Evolutionary conservation across 2,888 invertebrate genomes (phyloP), one percentile per base, ranked within the genome.

Genomic region (Aplocera efformata): DNA sequence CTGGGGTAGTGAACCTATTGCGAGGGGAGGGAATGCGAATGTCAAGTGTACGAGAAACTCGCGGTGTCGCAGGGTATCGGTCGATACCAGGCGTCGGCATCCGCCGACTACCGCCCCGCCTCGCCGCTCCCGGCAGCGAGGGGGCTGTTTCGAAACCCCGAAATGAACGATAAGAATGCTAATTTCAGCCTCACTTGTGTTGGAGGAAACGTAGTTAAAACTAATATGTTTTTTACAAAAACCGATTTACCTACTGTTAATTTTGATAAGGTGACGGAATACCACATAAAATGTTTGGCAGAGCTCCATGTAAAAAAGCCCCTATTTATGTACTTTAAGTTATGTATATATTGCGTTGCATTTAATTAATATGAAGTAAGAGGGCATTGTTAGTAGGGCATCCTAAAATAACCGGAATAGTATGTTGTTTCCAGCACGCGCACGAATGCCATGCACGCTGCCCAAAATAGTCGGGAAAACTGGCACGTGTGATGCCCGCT

Each of bases 351-450:
- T 17, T 17, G 5, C 13, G 5, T 17, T 17, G 5, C 13, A 17
- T 17, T 37, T 35, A 33, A 39, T 56, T 56, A 49, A 60, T n/a
- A 67, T 69, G 70, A 66, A 70, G 65, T 68, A 64, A 66, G 60
- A 62, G 54, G 26, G 33, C 42, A 22, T 48, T 53, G 72, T 83
- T 73, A 76, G 76, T 83, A 80, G 83, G 84, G 72, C 82, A 79
- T 67, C 78, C 68, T 38, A 75, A 73, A 84, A 86, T 86, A 86
- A 69, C 60, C 62, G 49, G 47, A 57, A 72, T 72, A 72, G 73
- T 77, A 71, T 71, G 71, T 73, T 73, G 80, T 73, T 79, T 85
- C 82, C 85, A 84, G 83, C 72, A 71, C 74, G 64, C 79, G 80
- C 72, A 78, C 76, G 76, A 79, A 85, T 85, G 76, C 81, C 76